Conservation (phyloP, 2,113 vertebrate species). For the Nibea coibor region DNA sequence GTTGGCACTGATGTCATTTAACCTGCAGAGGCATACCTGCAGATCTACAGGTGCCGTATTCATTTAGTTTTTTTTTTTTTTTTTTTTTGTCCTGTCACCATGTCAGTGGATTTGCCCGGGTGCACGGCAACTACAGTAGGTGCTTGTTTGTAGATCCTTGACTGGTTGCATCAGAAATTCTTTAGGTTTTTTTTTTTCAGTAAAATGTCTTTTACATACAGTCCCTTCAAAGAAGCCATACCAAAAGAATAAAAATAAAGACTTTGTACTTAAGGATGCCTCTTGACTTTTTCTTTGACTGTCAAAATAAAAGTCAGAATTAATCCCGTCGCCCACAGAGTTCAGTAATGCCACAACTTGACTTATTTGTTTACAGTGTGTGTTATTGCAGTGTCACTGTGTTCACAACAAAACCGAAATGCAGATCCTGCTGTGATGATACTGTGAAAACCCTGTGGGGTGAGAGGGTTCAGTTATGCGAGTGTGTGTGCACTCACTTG, state of each 20-base stretch:
- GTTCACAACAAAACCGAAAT: not conserved
- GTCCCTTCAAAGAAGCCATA: conserved; percentile 81
- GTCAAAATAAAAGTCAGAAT: not conserved
- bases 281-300: conserved; percentile 17
- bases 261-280: conserved; percentile 74
- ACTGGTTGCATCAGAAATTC: conserved; percentile 57
- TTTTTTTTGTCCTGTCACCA: conserved; percentile 31
- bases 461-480: conserved; percentile 36
- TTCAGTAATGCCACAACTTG: not conserved
- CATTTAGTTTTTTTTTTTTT: not conserved
- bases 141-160: conserved; percentile 53
- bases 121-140: conserved; percentile 46
- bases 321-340: not conserved
- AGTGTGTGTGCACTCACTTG: not conserved
- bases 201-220: conserved; percentile 80
- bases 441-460: conserved; percentile 26
- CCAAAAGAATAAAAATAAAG: conserved; percentile 79
- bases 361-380: not conserved
- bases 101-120: conserved; percentile 41
- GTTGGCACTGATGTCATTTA: conserved; percentile 69
- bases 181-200: conserved; percentile 38
- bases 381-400: conserved; percentile 19
- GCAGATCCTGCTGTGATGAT: conserved; percentile 15
- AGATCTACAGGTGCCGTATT: conserved; percentile 45
- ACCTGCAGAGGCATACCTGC: conserved; percentile 53